A percentile compares a stretch with the other conserved stretches of the same genome.
Evolutionary conservation across 2,888 invertebrate species (phyloP).

Genomic region (Dasysyrphus albostriatus): DNA sequence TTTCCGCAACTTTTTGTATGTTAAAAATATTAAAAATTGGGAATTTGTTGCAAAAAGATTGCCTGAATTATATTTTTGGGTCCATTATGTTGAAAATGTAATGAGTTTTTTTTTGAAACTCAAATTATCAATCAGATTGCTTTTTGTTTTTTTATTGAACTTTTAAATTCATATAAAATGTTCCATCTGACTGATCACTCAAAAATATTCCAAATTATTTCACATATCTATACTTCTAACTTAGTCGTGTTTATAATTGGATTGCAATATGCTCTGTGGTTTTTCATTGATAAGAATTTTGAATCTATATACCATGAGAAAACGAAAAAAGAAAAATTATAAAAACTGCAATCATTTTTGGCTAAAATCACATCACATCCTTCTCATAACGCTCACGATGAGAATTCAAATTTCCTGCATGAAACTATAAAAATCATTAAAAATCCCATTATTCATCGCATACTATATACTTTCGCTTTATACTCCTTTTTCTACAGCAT

Average conservation of each 20-base stretch:
- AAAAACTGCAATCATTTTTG: constrained; percentile 5
- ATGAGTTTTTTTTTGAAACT: too few species aligned
- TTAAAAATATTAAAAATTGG: too few species aligned
- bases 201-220: not conserved
- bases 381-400: not conserved
- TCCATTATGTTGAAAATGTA: too few species aligned
- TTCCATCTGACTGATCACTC: constrained; percentile 5
- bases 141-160: too few species aligned
- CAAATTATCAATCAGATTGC: too few species aligned
- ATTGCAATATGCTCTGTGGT: not conserved
- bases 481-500: not conserved
- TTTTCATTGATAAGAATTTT: not conserved
- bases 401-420: constrained; percentile 30
- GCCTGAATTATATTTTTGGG: too few species aligned
- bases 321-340: too few species aligned
- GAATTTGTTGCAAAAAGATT: too few species aligned
- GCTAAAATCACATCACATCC: constrained; percentile 8
- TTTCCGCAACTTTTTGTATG: too few species aligned
- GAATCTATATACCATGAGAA: not conserved
- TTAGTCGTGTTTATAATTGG: not conserved
- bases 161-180: not conserved
- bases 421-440: constrained; percentile 41
- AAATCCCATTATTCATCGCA: constrained; percentile 42
- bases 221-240: not conserved
- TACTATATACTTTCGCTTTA: not conserved